Percentiles rank a stretch among this genome's conserved stretches.
phyloP scores from a whole-genome alignment of 2,113 vertebrate genomes.

The Tachysurus fulvidraco region DNA sequence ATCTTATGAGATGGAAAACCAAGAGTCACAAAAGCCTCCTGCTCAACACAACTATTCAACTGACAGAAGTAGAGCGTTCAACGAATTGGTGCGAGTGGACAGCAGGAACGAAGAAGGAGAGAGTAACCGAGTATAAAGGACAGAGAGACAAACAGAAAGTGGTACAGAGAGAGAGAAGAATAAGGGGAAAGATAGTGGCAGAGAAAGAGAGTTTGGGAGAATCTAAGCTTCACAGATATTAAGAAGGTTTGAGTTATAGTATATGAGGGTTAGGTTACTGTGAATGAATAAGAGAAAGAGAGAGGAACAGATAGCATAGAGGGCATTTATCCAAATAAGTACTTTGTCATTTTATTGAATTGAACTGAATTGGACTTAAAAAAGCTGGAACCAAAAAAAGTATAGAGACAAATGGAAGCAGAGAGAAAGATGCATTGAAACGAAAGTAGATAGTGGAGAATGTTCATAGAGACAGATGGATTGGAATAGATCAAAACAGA shows the following conservation, averaged over 20 bases:
- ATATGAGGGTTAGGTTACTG: background rate
- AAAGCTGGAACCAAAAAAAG: background rate
- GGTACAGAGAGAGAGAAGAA: background rate
- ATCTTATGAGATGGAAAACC: constrained; percentile 15
- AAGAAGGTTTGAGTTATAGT: background rate
- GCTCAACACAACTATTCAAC: constrained; percentile 41
- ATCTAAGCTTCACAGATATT: background rate
- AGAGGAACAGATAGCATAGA: background rate
- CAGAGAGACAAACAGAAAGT: background rate
- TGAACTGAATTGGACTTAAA: background rate
- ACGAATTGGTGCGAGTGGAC: constrained; percentile 36
- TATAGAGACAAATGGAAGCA: too few species aligned
- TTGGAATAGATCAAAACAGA: background rate
- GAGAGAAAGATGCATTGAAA: background rate
- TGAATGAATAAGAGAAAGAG: background rate
- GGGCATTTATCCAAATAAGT: background rate
- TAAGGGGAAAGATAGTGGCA: background rate
- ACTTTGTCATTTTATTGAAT: background rate
- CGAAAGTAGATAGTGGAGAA: background rate
- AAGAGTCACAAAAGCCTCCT: constrained; percentile 33
- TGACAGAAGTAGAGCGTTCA: constrained; percentile 41
- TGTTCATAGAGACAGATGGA: background rate
- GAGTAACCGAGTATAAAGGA: background rate
- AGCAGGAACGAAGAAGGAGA: constrained; percentile 28
- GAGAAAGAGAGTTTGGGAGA: background rate